phyloP scores from a whole-genome alignment of 2,888 invertebrate species.

The Cheilosia soror region DNA sequence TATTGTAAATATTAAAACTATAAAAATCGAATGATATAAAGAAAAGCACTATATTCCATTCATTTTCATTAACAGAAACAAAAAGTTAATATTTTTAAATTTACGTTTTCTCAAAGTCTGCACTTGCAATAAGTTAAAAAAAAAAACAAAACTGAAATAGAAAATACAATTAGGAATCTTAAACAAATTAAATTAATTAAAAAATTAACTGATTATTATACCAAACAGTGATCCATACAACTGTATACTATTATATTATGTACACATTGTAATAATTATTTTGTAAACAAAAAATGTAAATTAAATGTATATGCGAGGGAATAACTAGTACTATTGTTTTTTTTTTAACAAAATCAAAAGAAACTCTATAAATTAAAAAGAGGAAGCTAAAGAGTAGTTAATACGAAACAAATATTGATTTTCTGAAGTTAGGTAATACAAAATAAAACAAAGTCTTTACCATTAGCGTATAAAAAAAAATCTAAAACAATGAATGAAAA shows the following conservation, averaged over 20 bases:
- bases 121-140: constrained; percentile 55
- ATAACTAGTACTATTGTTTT: constrained; percentile 52
- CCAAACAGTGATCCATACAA: constrained; percentile 73
- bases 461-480: constrained; percentile 54
- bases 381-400: background rate
- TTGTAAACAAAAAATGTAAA: constrained; percentile 64
- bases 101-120: constrained; percentile 44
- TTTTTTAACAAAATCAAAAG: constrained; percentile 17
- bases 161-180: constrained; percentile 44
- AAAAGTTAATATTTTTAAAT: constrained; percentile 25
- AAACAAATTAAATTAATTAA: constrained; percentile 33
- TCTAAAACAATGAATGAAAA: constrained; percentile 54
- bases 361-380: constrained; percentile 40
- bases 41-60: constrained; percentile 59
- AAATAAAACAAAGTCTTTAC: constrained; percentile 52
- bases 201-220: constrained; percentile 61
- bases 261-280: constrained; percentile 71
- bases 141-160: constrained; percentile 32
- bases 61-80: constrained; percentile 44
- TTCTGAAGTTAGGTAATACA: constrained; percentile 8
- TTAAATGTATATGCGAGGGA: constrained; percentile 57
- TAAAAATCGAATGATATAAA: constrained; percentile 2
- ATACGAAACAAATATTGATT: constrained; percentile 20
- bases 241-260: constrained; percentile 73
- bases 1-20: constrained; percentile 64